phyloP scores from a whole-genome alignment of 2,113 vertebrate species.

The Seriola rivoliana region DNA sequence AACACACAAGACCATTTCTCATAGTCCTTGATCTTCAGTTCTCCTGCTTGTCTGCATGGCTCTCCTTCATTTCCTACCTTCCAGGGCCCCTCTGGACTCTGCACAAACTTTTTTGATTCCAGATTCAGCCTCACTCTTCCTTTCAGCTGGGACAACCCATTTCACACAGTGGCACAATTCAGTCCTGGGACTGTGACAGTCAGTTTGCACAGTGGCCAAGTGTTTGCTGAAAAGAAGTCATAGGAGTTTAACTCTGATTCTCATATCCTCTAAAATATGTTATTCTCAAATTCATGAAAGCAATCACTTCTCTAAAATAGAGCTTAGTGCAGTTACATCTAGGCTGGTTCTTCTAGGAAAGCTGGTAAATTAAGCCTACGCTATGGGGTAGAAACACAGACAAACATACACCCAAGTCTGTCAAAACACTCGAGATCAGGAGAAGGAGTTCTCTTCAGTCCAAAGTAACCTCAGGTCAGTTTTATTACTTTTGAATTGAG shows the following conservation, averaged over 20 bases:
- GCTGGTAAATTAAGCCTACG: background rate
- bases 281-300: background rate
- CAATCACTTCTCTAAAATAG: background rate
- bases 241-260: background rate
- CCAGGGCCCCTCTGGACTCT: conserved; percentile 7
- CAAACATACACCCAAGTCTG: background rate
- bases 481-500: background rate
- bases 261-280: background rate
- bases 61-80: background rate
- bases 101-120: conserved; percentile 7
- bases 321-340: background rate
- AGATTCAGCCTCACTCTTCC: background rate
- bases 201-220: conserved; percentile 11
- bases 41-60: background rate
- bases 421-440: background rate
- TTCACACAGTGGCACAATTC: conserved; percentile 34
- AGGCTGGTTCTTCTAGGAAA: background rate
- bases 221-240: conserved; percentile 21
- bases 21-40: conserved; percentile 11
- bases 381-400: background rate
- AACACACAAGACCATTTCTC: background rate
- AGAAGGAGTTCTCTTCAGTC: background rate
- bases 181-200: background rate
- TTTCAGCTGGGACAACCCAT: background rate
- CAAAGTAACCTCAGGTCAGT: background rate